A percentile compares a stretch with the other conserved stretches of the same genome.
These are phyloP conservation scores for Tenthredo distinguenda DNA, from an alignment of 2,888 invertebrate species.

Conservation along the genomic window DNA sequence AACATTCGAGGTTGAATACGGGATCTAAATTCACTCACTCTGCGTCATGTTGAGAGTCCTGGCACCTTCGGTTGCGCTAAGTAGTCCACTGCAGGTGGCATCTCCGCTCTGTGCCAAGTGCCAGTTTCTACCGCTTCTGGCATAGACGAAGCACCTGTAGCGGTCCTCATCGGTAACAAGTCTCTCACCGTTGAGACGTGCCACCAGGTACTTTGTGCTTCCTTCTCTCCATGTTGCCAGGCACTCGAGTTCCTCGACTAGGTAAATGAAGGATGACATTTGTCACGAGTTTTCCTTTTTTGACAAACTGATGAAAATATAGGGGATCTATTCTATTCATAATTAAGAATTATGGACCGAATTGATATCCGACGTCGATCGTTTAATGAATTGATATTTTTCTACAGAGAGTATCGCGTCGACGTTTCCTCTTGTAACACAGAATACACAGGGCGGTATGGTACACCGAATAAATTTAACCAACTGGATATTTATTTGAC, in stretches of 20 bases:
- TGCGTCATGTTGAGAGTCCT: conserved; percentile 83
- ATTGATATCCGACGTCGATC: background rate
- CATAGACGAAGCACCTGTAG: conserved; percentile 91
- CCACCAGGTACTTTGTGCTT: conserved; percentile 88
- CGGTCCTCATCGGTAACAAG: conserved; percentile 87
- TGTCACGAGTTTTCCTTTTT: background rate
- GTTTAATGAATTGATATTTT: conserved; percentile 14
- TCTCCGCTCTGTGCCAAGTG: conserved; percentile 88
- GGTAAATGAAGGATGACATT: conserved; percentile 20
- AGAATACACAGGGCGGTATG: background rate
- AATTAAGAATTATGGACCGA: background rate
- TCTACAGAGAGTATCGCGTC: background rate
- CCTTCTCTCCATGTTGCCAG: conserved; percentile 92
- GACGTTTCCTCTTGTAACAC: background rate
- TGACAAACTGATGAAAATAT: background rate
- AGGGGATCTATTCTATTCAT: background rate
- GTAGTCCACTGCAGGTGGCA: conserved; percentile 88
- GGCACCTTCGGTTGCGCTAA: conserved; percentile 88
- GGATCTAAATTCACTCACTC: conserved; percentile 67
- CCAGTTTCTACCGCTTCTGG: conserved; percentile 84
- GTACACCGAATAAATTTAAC: conserved; percentile 16
- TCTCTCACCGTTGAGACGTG: conserved; percentile 90
- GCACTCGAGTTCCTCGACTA: conserved; percentile 90
- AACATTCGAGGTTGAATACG: background rate
- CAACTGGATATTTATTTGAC: conserved; percentile 22